Base-by-base conservation (phyloP, 2,113 vertebrate genomes). In the Megaleporinus macrocephalus region DNA sequence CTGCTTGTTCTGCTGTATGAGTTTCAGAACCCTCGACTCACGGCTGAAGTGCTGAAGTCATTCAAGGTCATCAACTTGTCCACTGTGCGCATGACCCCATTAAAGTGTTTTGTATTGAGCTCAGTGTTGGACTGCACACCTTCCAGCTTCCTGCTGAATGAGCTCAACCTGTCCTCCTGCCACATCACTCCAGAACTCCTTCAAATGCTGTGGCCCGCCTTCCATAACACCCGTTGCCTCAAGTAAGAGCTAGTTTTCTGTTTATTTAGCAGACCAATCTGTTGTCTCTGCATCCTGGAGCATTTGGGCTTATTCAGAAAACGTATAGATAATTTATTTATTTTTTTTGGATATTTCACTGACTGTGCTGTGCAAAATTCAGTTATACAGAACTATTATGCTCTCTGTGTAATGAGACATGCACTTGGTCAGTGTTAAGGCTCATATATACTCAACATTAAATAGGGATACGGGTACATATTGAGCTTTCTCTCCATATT, bases 1-100 rank as follows among this genome's bases (percentile, higher is more conserved):
- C 94, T 98, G 59, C 93, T 99, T 72, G 94, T 98, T 82, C 96
- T 99, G 73, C 93, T 99, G 33, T 98, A 97, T 0, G 97, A 99
- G 93, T 97, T 99, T 89, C 98, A 99, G 92, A 99, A 98, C 15
- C 96, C 96, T 83, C 92, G 92, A 73, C 96, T 98, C 85, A 96
- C 96, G 0, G 94, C 96, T 0, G 96, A 98, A 86, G 95, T 98
- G 76, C 20, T 99, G 75, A 86, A 92, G 70, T 95, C 95, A 22
- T 92, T 98, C 53, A 93, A 88, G 49, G 79, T 83, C 18, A 88
- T 99, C 87, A 89, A 94, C 75, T 95, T 99, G 73, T 89, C 93
- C 0, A 93, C 93, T 0, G 93, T 98, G 82, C 95, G 93, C 61
- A 97, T 99, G 96, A 98, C 97, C 0, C 93, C 96, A 0, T 95